A percentile compares a stretch with the other conserved stretches of the same genome.
Evolutionary conservation across 2,888 invertebrate species (phyloP).

Genomic region (Ophioninae sp.): DNA sequence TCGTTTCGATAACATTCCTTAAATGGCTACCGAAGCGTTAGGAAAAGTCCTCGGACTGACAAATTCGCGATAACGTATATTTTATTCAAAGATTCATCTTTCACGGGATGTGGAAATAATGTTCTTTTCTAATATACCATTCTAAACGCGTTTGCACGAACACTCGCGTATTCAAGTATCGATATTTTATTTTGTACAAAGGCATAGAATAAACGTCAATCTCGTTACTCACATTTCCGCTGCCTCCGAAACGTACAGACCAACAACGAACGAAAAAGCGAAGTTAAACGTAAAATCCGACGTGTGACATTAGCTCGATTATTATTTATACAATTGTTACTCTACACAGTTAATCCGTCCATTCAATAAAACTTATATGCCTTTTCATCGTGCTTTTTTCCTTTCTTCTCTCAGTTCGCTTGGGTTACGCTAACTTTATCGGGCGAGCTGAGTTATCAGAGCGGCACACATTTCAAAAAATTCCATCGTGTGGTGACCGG

Average conservation of each 20-base stretch:
- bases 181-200: constrained; percentile 56
- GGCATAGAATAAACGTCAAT: constrained; percentile 51
- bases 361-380: constrained; percentile 46
- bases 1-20: neutral
- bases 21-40: neutral
- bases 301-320: constrained; percentile 15
- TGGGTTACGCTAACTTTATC: constrained; percentile 82
- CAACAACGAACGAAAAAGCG: constrained; percentile 5
- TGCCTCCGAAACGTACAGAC: neutral
- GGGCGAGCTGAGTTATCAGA: constrained; percentile 97
- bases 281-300: constrained; percentile 16
- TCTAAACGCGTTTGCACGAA: constrained; percentile 37
- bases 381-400: neutral
- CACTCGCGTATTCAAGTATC: constrained; percentile 6
- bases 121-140: constrained; percentile 37
- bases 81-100: constrained; percentile 45
- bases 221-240: constrained; percentile 1
- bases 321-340: constrained; percentile 36
- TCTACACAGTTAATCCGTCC: constrained; percentile 28
- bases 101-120: constrained; percentile 36
- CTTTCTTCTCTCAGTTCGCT: neutral
- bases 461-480: constrained; percentile 99
- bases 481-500: constrained; percentile 98
- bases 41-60: neutral
- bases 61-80: constrained; percentile 42